Conservation (phyloP, 2,113 vertebrate genomes). For the Mohoua ochrocephala region DNA sequence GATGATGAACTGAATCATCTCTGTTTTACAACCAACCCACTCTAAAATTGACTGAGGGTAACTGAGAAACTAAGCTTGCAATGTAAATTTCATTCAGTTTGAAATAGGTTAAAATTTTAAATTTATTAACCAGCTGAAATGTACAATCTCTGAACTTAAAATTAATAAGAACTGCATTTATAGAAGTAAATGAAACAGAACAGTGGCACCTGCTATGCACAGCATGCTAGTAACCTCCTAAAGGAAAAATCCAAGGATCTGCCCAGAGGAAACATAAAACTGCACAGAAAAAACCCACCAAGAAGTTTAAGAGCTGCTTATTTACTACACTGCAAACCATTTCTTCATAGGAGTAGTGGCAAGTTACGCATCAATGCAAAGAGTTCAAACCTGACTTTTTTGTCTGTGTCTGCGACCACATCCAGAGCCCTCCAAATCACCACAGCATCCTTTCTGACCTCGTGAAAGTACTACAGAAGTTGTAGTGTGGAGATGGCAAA, state of each 20-base stretch:
- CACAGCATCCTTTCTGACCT: not conserved
- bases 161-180: constrained; percentile 30
- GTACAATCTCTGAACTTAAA: constrained; percentile 36
- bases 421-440: not conserved
- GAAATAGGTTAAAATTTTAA: constrained; percentile 42
- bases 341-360: not conserved
- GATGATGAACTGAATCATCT: constrained; percentile 18
- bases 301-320: not conserved
- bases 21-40: not conserved
- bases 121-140: constrained; percentile 26
- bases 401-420: not conserved
- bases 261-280: not conserved
- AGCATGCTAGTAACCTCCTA: not conserved
- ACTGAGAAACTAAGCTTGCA: not conserved
- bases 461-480: not conserved
- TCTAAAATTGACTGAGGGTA: constrained; percentile 19
- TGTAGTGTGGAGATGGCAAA: not conserved
- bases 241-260: not conserved
- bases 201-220: not conserved
- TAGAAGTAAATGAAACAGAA: constrained; percentile 26
- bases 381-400: not conserved
- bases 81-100: constrained; percentile 8
- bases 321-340: not conserved
- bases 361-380: not conserved
- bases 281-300: not conserved